Percentiles rank a stretch among this genome's conserved stretches.
Evolutionary conservation across 1,140 invertebrate species (phyloP).

Genomic region (Elymnias hypermnestra): DNA sequence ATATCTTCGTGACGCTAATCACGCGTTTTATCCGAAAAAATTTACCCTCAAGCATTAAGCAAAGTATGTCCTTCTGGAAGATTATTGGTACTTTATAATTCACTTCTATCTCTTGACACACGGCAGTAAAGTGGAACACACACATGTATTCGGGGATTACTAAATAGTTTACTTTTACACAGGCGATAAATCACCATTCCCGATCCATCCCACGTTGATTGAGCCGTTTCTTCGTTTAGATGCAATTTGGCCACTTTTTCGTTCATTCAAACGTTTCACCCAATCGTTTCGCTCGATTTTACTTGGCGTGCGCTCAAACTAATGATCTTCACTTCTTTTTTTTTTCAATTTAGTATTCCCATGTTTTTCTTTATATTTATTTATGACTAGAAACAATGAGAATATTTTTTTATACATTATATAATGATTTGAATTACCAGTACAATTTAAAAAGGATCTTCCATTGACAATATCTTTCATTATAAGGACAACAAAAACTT

Average conservation of each 20-base stretch:
- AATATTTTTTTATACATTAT: too few species aligned
- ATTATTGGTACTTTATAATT: too few species aligned
- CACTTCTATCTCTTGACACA: too few species aligned
- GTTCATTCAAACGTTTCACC: slow-evolving; percentile 10
- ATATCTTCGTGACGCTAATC: too few species aligned
- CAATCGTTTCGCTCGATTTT: slow-evolving; percentile 8
- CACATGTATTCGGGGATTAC: background rate
- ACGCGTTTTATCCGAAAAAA: too few species aligned
- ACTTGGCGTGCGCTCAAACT: slow-evolving; percentile 3
- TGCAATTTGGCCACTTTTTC: slow-evolving; percentile 20
- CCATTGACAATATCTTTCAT: too few species aligned
- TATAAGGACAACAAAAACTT: too few species aligned
- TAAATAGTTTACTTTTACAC: slow-evolving; percentile 12
- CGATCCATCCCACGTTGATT: slow-evolving; percentile 18
- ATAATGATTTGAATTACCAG: too few species aligned
- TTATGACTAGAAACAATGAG: background rate
- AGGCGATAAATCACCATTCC: slow-evolving; percentile 19
- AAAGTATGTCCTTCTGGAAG: too few species aligned
- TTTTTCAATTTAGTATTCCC: background rate
- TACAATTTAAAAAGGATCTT: too few species aligned
- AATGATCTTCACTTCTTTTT: slow-evolving; percentile 1
- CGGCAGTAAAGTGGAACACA: background rate
- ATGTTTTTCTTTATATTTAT: background rate
- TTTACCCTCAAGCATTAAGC: too few species aligned
- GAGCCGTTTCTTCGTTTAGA: slow-evolving; percentile 19